A percentile compares a stretch with the other conserved stretches of the same genome.
phyloP scores from a whole-genome alignment of 2,113 vertebrate species.

The Reinhardtius hippoglossoides region DNA sequence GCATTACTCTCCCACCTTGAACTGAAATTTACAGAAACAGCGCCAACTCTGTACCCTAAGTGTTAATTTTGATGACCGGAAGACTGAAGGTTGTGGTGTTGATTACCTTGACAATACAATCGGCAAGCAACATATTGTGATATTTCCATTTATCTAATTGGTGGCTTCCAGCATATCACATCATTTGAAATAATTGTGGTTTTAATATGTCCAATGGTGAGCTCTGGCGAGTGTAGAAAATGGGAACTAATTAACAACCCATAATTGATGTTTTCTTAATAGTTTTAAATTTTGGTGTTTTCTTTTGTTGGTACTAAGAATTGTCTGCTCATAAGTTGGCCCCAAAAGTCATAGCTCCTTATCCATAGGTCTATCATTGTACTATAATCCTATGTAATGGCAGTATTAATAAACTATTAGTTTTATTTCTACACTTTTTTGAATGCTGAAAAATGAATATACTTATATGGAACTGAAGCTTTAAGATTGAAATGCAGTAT shows the following conservation, averaged over 20 bases:
- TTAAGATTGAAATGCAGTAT: background rate
- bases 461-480: background rate
- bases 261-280: background rate
- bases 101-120: background rate
- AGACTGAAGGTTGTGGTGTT: conserved; percentile 1
- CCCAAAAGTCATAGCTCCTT: background rate
- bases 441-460: background rate
- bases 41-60: background rate
- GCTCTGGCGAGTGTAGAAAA: background rate
- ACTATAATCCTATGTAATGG: background rate
- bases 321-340: background rate
- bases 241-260: background rate
- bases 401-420: background rate
- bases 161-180: background rate
- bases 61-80: background rate
- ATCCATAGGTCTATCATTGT: background rate
- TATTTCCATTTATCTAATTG: background rate
- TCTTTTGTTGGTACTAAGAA: no score
- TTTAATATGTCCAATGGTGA: background rate
- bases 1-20: background rate
- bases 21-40: background rate
- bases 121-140: background rate
- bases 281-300: background rate
- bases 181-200: background rate
- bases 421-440: background rate